A percentile compares a stretch with the other conserved stretches of the same genome.
These are phyloP conservation scores for Sinocyclocheilus anophthalmus DNA, from an alignment of 2,113 vertebrate species.

Conservation along the genomic window DNA sequence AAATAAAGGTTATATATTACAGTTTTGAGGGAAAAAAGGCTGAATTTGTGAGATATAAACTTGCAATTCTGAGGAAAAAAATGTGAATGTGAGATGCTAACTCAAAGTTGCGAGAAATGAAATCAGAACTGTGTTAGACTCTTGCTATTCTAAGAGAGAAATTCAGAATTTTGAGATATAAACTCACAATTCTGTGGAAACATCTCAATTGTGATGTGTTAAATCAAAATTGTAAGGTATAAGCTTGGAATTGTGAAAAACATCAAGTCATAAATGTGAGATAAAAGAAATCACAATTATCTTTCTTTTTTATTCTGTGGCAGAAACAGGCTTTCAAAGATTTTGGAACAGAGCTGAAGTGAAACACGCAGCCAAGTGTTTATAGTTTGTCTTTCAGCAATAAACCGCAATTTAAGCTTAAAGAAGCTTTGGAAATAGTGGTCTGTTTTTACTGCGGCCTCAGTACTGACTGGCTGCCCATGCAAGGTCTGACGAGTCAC, in stretches of 20 bases:
- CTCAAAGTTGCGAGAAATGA: too few species aligned
- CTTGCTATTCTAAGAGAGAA: too few species aligned
- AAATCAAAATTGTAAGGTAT: neutral
- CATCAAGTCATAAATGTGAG: neutral
- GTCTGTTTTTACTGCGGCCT: neutral
- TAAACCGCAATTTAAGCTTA: neutral
- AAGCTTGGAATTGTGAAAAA: neutral
- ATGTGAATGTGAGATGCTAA: too few species aligned
- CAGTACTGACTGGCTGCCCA: neutral
- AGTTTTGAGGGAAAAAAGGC: neutral
- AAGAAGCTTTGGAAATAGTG: neutral
- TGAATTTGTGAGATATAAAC: too few species aligned
- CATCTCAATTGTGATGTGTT: neutral
- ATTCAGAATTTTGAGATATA: too few species aligned
- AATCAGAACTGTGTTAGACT: too few species aligned
- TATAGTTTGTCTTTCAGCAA: slow-evolving; percentile 8
- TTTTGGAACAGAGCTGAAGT: neutral
- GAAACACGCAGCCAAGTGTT: neutral
- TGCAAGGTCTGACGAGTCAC: neutral
- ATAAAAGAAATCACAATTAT: neutral
- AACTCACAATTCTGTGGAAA: neutral
- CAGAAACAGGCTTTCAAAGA: neutral
- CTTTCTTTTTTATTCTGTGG: neutral
- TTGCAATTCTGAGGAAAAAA: too few species aligned
- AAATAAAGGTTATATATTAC: neutral